A percentile compares a stretch with the other conserved stretches of the same genome.
Conservation (phyloP, 1,140 invertebrate species). For the Probaryconus sp. region DNA sequence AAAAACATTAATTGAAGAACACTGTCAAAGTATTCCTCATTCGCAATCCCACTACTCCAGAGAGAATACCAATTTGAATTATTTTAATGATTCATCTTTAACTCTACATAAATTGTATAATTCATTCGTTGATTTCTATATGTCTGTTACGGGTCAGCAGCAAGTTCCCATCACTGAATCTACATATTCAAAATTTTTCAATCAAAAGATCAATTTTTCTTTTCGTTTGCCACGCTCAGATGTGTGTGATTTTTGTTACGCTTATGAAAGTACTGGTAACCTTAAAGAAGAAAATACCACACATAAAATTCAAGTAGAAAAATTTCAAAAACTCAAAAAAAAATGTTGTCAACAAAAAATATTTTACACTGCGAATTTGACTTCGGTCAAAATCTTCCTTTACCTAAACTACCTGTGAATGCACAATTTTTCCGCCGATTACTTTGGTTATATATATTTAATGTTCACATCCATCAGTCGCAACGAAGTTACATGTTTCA, state of each 20-base stretch:
- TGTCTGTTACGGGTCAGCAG: background rate
- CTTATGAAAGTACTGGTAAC: background rate
- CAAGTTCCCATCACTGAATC: background rate
- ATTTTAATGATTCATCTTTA: slow-evolving; percentile 8
- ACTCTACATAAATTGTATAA: background rate
- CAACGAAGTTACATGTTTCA: slow-evolving; percentile 32
- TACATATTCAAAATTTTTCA: slow-evolving; percentile 27
- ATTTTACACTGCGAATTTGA: slow-evolving; percentile 26
- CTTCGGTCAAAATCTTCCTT: slow-evolving; percentile 30
- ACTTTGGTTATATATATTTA: slow-evolving; percentile 31
- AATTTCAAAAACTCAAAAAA: background rate
- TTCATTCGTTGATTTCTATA: slow-evolving; percentile 5
- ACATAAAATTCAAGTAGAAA: background rate
- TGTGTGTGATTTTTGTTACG: slow-evolving; percentile 13
- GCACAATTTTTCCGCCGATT: slow-evolving; percentile 9
- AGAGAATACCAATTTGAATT: slow-evolving; percentile 5
- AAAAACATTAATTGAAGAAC: slow-evolving; percentile 4
- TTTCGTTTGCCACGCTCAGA: background rate
- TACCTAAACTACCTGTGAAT: slow-evolving; percentile 23
- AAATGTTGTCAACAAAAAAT: slow-evolving; percentile 13
- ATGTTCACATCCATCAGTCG: slow-evolving; percentile 22
- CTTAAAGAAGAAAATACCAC: background rate
- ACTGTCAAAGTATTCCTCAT: slow-evolving; percentile 11
- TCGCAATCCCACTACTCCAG: slow-evolving; percentile 1
- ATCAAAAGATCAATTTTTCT: background rate